A percentile compares a stretch with the other conserved stretches of the same genome.
Conservation (phyloP, 1,140 invertebrate species). For the Trichogramma pretiosum region DNA sequence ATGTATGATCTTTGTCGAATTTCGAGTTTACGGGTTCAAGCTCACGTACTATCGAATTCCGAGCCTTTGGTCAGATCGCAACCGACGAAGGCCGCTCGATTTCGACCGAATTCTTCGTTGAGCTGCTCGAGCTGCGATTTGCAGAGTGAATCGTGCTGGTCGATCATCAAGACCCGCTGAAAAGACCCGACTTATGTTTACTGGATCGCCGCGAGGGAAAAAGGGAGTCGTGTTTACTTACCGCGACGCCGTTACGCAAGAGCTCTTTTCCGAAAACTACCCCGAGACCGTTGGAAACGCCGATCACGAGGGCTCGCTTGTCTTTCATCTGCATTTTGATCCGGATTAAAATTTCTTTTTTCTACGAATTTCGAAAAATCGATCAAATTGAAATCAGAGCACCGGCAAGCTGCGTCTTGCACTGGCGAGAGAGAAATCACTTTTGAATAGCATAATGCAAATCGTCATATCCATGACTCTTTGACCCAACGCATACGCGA, state of each 20-base stretch:
- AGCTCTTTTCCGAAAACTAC: constrained; percentile 42
- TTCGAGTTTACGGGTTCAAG: not conserved
- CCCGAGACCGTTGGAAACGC: constrained; percentile 42
- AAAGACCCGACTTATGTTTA: constrained; percentile 24
- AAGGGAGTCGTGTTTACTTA: constrained; percentile 22
- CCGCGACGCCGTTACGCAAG: constrained; percentile 39
- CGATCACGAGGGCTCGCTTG: constrained; percentile 45
- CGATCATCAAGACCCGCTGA: constrained; percentile 35
- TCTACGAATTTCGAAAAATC: too few species aligned
- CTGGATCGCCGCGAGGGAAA: constrained; percentile 29
- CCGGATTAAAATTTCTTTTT: too few species aligned
- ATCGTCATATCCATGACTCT: too few species aligned
- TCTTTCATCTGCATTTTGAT: constrained; percentile 40
- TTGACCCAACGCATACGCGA: too few species aligned
- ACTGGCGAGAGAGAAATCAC: too few species aligned
- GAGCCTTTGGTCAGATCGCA: constrained; percentile 43
- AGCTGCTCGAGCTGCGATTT: constrained; percentile 31
- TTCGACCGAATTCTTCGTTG: constrained; percentile 41
- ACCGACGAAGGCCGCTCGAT: constrained; percentile 39
- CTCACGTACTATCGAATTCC: constrained; percentile 32
- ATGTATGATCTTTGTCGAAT: not conserved
- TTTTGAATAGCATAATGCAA: too few species aligned
- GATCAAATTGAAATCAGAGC: too few species aligned
- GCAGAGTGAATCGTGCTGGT: constrained; percentile 34
- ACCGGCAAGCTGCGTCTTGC: too few species aligned